phyloP scores from a whole-genome alignment of 2,113 vertebrate species.

The Rhombomys opimus region DNA sequence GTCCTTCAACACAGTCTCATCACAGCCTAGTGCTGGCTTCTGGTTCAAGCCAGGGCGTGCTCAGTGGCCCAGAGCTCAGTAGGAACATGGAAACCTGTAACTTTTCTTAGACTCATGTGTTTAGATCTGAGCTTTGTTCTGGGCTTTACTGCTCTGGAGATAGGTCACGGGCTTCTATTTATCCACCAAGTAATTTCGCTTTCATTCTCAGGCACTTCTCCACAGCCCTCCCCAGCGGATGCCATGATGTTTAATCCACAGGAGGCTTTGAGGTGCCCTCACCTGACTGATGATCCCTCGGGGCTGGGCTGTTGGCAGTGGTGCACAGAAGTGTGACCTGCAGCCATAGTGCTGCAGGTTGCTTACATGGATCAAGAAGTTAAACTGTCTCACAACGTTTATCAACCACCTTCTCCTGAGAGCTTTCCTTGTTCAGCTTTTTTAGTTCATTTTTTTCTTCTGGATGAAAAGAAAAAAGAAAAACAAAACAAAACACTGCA shows the following conservation, averaged over 20 bases:
- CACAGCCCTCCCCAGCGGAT: constrained; percentile 7
- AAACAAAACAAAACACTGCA: constrained; percentile 83
- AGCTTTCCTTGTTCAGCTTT: constrained; percentile 77
- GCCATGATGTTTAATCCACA: constrained; percentile 48
- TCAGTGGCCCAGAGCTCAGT: constrained; percentile 39
- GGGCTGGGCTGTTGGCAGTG: not conserved
- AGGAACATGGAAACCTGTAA: not conserved
- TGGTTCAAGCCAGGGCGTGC: constrained; percentile 6
- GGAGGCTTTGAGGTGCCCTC: constrained; percentile 48
- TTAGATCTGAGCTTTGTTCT: constrained; percentile 1
- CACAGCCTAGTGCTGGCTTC: not conserved
- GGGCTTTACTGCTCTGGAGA: constrained; percentile 54
- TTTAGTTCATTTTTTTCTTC: constrained; percentile 84
- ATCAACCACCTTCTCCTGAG: constrained; percentile 78
- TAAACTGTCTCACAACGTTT: constrained; percentile 70
- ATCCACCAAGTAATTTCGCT: constrained; percentile 38
- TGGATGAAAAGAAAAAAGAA: constrained; percentile 75
- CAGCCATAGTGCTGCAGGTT: not conserved
- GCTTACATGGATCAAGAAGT: constrained; percentile 56
- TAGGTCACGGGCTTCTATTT: not conserved
- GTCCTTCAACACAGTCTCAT: not conserved
- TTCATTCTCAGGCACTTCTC: constrained; percentile 50
- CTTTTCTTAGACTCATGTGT: not conserved
- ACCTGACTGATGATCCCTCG: constrained; percentile 49
- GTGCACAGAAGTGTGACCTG: constrained; percentile 35